Evolutionary conservation across 2,888 invertebrate species (phyloP).

Genomic region (Eupithecia subumbrata): DNA sequence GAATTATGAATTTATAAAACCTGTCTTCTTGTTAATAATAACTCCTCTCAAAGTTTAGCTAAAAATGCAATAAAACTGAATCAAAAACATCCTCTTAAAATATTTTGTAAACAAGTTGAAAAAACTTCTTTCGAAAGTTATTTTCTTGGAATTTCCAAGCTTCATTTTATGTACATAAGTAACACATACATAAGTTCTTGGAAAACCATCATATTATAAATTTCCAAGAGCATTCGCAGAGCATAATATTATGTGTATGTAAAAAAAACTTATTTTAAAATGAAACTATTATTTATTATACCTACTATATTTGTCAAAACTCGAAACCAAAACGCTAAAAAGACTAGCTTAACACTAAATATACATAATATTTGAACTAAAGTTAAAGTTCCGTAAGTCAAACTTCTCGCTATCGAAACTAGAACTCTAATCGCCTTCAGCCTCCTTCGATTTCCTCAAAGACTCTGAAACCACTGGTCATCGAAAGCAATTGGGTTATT

Average conservation of each 20-base stretch:
- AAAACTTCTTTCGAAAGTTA: background rate
- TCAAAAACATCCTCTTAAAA: background rate
- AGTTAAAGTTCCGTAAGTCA: background rate
- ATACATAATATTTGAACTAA: background rate
- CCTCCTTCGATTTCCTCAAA: background rate
- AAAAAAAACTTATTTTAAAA: too few species aligned
- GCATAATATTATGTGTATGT: too few species aligned
- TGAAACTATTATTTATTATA: too few species aligned
- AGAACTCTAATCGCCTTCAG: background rate
- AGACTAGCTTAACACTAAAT: background rate
- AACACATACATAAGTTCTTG: background rate
- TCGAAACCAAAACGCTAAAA: background rate
- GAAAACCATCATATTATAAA: background rate
- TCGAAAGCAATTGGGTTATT: conserved; percentile 18
- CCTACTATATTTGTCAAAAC: background rate
- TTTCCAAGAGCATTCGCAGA: background rate
- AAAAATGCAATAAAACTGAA: conserved; percentile 5
- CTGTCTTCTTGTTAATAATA: conserved; percentile 3
- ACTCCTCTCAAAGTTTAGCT: background rate
- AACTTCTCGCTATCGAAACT: background rate
- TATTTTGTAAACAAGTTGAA: background rate
- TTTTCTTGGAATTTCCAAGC: background rate
- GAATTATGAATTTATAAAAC: conserved; percentile 36
- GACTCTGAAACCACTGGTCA: conserved; percentile 18
- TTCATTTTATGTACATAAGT: background rate